These are phyloP conservation scores for Formicarius rufipectus DNA, from an alignment of 2,113 vertebrate genomes.

Conservation along the genomic window DNA sequence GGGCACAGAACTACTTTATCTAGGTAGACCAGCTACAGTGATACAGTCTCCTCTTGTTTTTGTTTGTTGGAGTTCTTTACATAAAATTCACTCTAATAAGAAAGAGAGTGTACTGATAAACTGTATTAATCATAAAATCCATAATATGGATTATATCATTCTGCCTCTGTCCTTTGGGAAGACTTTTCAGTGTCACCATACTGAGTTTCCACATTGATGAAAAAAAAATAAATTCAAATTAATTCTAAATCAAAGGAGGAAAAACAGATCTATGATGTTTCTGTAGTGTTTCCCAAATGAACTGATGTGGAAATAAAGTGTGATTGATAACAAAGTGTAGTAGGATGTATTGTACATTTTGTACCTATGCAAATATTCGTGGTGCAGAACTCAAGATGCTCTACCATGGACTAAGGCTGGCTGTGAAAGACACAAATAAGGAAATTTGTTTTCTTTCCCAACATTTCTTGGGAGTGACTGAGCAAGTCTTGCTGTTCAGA, in stretches of 20 bases:
- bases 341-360: background rate
- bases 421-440: background rate
- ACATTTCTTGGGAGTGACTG: background rate
- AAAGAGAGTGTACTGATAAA: background rate
- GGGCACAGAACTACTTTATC: background rate
- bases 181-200: background rate
- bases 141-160: background rate
- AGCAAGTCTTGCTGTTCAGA: background rate
- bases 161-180: background rate
- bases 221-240: background rate
- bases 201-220: background rate
- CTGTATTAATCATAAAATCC: background rate
- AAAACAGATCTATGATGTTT: background rate
- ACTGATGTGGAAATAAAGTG: background rate
- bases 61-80: background rate
- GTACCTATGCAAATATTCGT: background rate
- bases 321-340: background rate
- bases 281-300: background rate
- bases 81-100: background rate
- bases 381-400: background rate
- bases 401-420: background rate
- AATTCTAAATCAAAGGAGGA: background rate
- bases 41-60: background rate
- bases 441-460: background rate
- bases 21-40: background rate